Percentiles rank a stretch among this genome's conserved stretches.
These are phyloP conservation scores for Hypocryptadius cinnamomeus DNA, from an alignment of 2,113 vertebrate genomes.

Conservation along the genomic window DNA sequence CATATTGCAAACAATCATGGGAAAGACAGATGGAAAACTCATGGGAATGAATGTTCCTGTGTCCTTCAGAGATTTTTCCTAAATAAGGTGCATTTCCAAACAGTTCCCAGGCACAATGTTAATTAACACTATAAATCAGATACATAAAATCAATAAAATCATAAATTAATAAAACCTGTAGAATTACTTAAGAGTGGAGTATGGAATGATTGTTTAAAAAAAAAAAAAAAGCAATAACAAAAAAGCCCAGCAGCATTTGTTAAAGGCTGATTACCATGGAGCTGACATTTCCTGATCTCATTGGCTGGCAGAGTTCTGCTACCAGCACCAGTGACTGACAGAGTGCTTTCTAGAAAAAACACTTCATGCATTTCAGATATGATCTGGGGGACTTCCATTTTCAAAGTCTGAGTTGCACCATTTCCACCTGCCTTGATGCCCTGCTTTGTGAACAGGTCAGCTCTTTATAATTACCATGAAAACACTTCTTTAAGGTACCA, in stretches of 20 bases:
- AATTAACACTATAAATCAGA: not conserved
- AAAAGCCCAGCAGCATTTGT: not conserved
- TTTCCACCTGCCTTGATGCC: not conserved
- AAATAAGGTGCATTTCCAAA: not conserved
- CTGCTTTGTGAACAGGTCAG: not conserved
- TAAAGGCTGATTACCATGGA: not conserved
- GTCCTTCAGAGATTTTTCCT: not conserved
- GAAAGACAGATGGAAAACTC: not conserved
- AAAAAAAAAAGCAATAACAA: not conserved
- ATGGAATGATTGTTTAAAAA: not conserved
- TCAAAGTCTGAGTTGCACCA: accelerated
- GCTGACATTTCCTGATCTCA: not conserved
- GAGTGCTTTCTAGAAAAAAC: not conserved
- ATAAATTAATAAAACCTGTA: not conserved
- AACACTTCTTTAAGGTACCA: not conserved
- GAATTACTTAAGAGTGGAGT: not conserved
- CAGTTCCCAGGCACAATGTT: not conserved
- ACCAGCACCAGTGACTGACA: not conserved
- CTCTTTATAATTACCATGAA: not conserved
- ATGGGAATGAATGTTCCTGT: not conserved
- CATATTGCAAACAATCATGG: not conserved
- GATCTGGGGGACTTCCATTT: not conserved
- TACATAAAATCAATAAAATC: not conserved
- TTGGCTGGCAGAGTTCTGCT: not conserved
- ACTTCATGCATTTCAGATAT: not conserved